Evolutionary conservation across 1,140 invertebrate species (phyloP), one percentile per base, ranked within the genome.

Genomic region (Heliothis virescens): DNA sequence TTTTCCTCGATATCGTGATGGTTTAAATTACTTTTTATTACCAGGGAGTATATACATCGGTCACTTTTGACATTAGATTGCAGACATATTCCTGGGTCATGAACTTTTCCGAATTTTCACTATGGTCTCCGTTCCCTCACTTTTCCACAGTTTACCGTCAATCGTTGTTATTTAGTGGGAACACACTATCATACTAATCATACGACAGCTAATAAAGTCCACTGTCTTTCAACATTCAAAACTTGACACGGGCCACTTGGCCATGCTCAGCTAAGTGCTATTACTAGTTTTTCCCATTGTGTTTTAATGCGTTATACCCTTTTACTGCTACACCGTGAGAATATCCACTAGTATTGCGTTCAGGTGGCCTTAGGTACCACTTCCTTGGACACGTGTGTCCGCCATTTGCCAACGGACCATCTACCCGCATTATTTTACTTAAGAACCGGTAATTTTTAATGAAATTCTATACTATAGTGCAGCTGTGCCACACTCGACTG

Each of bases 371-470:
- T 79, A 89, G 87, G 87, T 90, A 87, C 82, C 84, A 85, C 81
- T 88, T 87, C 87, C 86, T 89, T 83, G 85, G 89, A 88, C 91
- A 92, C 90, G 89, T 91, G 88, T 88, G 87, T 83, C 75, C 82
- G 87, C 85, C 83, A 83, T 89, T 87, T 81, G 85, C 84, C 83
- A 89, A 88, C 89, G 88, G 89, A 85, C 84, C 81, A 53, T 82
- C 84, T 86, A 89, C 90, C 90, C 89, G 89, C 90, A 90, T 90
- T 88, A 88, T 87, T 88, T 88, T 89, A 85, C 85, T 82, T 82
- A 63, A 87, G 87, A 89, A 92, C 91, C 90, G 88, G 89, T 90
- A 89, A 85, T 88, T 88, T 74, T 89, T 91, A 91, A 91, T 92
- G 90, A 86, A 89, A 92, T 92, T 91, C 87, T 88, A 91, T 83